These are phyloP conservation scores for Capreolus pygargus DNA, from an alignment of 2,113 vertebrate genomes.

Conservation along the genomic window DNA sequence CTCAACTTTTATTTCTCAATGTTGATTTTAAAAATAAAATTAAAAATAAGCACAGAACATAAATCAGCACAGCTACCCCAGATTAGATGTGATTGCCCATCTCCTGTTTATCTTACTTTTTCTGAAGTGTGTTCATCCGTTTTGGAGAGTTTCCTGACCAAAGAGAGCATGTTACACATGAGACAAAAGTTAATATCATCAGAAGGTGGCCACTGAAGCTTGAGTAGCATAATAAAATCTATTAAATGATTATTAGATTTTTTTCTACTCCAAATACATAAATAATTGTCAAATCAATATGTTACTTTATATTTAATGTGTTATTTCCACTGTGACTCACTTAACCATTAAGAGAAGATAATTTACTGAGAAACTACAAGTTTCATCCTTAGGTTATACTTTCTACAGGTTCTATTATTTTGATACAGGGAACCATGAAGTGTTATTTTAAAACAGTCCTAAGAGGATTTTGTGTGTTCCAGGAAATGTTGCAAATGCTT, in stretches of 20 bases:
- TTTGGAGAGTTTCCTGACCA: neutral
- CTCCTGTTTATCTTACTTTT: constrained; percentile 58
- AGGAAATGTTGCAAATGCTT: neutral
- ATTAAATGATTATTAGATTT: neutral
- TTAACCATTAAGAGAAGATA: neutral
- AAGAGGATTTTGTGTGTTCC: neutral
- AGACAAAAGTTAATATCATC: neutral
- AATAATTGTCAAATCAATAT: neutral
- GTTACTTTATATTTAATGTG: neutral
- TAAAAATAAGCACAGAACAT: constrained; percentile 82
- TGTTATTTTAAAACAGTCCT: neutral
- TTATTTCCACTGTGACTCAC: neutral
- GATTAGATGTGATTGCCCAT: constrained; percentile 69
- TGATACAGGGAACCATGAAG: neutral
- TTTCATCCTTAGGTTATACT: neutral
- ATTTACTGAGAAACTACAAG: neutral
- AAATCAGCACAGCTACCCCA: constrained; percentile 78
- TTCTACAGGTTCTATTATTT: neutral
- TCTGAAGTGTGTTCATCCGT: constrained; percentile 8
- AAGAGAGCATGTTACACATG: neutral
- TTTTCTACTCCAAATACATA: neutral
- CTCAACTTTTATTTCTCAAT: constrained; percentile 91
- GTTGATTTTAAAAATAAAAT: constrained; percentile 88
- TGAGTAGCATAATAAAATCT: neutral
- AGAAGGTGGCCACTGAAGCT: neutral